Base-by-base conservation (phyloP, 2,888 invertebrate species). In the Nasonovia ribisnigri region DNA sequence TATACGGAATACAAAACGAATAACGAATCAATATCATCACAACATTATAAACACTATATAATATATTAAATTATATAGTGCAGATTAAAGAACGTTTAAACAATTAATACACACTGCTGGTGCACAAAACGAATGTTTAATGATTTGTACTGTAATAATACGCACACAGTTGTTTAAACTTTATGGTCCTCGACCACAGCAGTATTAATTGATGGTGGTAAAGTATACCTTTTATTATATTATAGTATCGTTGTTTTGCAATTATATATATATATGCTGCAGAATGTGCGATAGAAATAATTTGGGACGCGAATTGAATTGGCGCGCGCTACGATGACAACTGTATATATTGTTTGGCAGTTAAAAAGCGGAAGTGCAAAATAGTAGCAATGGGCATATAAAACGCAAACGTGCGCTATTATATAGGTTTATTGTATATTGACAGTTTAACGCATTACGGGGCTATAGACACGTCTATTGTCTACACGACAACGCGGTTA, bases 311-410 rank as follows among this genome's bases (percentile, higher is more conserved):
- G 54, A 84, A 90, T 90, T n/a, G 43, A 91, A 91, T 43, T 6
- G 84, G 42, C 84, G 20, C 26, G 36, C 54, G 51, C n/a, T 13
- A 54, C 87, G 51, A 91, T 84, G 91, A 84, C 54, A 43, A 84
- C 57, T 42, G 57, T 57, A 57, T 26, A 86, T 77, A 36, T 86
- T 54, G 84, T 86, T 46, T 5, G 57, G 46, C 24, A n/a, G 57
- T 92, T 86, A 60, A 87, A 87, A 92, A 92, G 87, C 87, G 87
- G 92, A 87, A 92, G 8, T 46, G 60, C 11, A 48, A 87, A 87
- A 92, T 67, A 86, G 20, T 26, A 57, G 26, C 84, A n/a, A 57
- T 46, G 48, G 36, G 86, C 60, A 87, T 92, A 87, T 48, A 84
- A 92, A 92, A 92, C 60, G 46, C 29, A 16, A 48, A 51, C 42